Evolutionary conservation across 2,113 vertebrate genomes (phyloP).

Genomic region (Axis porcinus): DNA sequence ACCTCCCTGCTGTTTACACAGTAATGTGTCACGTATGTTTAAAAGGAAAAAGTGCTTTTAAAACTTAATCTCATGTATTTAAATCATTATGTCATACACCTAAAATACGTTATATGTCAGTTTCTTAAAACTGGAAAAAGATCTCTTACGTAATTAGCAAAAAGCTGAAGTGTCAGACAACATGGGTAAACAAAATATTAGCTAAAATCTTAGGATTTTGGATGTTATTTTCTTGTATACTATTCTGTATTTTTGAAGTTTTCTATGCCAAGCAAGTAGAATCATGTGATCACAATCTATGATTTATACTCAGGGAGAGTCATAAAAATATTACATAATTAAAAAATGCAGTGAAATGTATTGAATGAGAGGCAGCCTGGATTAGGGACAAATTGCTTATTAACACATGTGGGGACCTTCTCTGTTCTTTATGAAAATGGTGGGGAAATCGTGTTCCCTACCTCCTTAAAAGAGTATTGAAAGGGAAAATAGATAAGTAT

Average conservation of each 20-base stretch:
- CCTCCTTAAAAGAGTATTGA: not conserved
- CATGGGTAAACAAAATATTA: not conserved
- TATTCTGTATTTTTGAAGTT: not conserved
- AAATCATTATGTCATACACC: not conserved
- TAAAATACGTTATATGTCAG: not conserved
- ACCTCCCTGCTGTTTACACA: not conserved
- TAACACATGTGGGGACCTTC: not conserved
- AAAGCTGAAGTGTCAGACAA: not conserved
- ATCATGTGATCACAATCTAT: not conserved
- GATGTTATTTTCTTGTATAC: not conserved
- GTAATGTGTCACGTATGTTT: not conserved
- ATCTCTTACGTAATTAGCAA: not conserved
- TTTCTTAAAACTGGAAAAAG: not conserved
- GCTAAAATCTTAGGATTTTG: not conserved
- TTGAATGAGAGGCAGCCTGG: not conserved
- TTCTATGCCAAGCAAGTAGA: not conserved
- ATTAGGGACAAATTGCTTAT: not conserved
- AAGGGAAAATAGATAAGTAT: not conserved
- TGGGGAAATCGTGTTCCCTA: not conserved
- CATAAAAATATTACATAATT: not conserved
- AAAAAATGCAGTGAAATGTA: not conserved
- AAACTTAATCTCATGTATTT: not conserved
- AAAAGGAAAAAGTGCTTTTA: not conserved
- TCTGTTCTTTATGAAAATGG: not conserved
- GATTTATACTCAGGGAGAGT: not conserved